These are phyloP conservation scores for Phaethornis superciliosus DNA, from an alignment of 2,113 vertebrate species.

Conservation along the genomic window DNA sequence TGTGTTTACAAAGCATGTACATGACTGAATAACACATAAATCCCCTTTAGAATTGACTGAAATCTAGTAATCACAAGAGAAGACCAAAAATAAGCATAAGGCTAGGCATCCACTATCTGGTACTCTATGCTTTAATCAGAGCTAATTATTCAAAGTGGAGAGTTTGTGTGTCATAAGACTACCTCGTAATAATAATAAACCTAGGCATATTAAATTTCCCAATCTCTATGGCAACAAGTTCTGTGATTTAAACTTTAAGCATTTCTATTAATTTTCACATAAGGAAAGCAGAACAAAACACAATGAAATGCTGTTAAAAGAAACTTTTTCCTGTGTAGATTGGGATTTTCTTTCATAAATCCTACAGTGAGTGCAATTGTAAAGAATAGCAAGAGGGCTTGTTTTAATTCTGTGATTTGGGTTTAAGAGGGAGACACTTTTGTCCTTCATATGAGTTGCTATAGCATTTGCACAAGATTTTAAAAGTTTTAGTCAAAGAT, in stretches of 20 bases:
- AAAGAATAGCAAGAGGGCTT: neutral
- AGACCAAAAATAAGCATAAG: neutral
- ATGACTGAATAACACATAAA: neutral
- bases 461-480: neutral
- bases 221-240: neutral
- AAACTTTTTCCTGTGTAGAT: neutral
- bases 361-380: neutral
- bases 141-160: neutral
- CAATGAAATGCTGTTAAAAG: neutral
- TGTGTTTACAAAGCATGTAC: neutral
- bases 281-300: neutral
- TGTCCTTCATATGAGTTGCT: neutral
- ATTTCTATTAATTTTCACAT: neutral
- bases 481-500: neutral
- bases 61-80: neutral
- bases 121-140: slow-evolving; percentile 17
- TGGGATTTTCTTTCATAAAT: neutral
- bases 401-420: neutral
- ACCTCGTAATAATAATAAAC: slow-evolving; percentile 3
- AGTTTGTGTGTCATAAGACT: neutral
- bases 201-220: neutral
- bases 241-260: neutral
- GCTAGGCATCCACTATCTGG: neutral
- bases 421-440: neutral
- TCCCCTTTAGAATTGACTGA: neutral